Conservation (phyloP, 2,113 vertebrate genomes). For the Cebus imitator region DNA sequence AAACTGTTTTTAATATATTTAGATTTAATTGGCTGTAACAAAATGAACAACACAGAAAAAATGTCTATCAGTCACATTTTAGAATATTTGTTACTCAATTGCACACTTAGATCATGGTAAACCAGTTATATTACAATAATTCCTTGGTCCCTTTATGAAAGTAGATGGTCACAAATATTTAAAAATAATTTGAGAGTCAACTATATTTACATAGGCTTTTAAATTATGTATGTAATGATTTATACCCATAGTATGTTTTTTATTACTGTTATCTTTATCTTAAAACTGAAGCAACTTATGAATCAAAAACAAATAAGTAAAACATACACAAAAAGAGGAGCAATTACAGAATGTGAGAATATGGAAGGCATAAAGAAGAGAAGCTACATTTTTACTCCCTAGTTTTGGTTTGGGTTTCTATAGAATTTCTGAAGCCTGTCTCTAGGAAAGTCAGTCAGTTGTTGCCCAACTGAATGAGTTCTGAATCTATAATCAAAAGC, state of each 20-base stretch:
- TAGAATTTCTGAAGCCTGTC: neutral
- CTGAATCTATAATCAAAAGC: neutral
- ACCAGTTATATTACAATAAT: neutral
- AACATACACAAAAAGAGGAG: neutral
- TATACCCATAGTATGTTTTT: neutral
- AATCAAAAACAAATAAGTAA: neutral
- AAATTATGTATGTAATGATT: neutral
- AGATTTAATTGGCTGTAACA: conserved; percentile 16
- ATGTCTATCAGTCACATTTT: neutral
- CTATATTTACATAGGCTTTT: neutral
- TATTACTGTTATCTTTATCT: neutral
- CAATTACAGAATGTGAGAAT: neutral
- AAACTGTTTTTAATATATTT: neutral
- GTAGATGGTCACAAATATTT: neutral
- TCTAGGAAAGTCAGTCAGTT: neutral
- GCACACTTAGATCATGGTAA: neutral
- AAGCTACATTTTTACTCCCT: neutral
- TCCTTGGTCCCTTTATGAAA: neutral
- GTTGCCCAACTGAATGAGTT: neutral
- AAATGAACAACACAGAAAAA: conserved; percentile 26
- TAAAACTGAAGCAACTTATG: neutral
- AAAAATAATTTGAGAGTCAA: neutral
- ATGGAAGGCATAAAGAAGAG: neutral
- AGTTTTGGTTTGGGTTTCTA: neutral
- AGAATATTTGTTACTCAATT: neutral